Percentiles rank a stretch among this genome's conserved stretches.
These are phyloP conservation scores for Gryon sp. DNA, from an alignment of 1,140 invertebrate species.

Conservation along the genomic window DNA sequence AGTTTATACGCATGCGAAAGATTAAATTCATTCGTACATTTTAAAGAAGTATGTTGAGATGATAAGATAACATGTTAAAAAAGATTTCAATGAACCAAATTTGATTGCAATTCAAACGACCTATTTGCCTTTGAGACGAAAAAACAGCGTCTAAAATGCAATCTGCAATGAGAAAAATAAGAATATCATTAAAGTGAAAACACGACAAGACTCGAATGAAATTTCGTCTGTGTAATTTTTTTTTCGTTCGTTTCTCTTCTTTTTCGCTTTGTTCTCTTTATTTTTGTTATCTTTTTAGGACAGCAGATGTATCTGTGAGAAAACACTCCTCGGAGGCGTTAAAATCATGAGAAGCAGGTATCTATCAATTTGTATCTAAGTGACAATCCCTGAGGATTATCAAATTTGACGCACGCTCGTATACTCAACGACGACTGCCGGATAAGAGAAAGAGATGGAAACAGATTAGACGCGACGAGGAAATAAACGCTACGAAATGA, in stretches of 20 bases:
- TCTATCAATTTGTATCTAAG: constrained; percentile 62
- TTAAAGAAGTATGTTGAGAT: constrained; percentile 23
- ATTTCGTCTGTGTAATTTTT: too few relatives aligned
- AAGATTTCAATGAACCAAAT: constrained; percentile 46
- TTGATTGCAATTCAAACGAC: constrained; percentile 54
- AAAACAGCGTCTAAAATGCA: constrained; percentile 34
- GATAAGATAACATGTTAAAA: constrained; percentile 39
- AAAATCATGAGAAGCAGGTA: constrained; percentile 58
- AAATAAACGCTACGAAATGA: constrained; percentile 26
- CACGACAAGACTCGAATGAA: constrained; percentile 12
- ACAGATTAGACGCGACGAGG: constrained; percentile 30
- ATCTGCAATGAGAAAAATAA: constrained; percentile 44
- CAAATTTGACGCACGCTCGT: constrained; percentile 56
- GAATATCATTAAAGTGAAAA: constrained; percentile 45
- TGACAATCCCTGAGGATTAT: constrained; percentile 64
- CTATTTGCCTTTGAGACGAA: constrained; percentile 20
- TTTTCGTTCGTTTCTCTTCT: too few relatives aligned
- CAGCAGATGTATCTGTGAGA: constrained; percentile 19
- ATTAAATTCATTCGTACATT: constrained; percentile 23
- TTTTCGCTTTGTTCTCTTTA: too few relatives aligned
- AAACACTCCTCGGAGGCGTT: constrained; percentile 39
- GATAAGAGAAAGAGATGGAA: constrained; percentile 17
- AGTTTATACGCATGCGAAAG: neutral
- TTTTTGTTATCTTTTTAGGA: constrained; percentile 26
- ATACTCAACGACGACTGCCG: constrained; percentile 27